Percentiles rank a stretch among this genome's conserved stretches.
Evolutionary conservation across 2,888 invertebrate species (phyloP).

Genomic region (Falcaria lacertinaria): DNA sequence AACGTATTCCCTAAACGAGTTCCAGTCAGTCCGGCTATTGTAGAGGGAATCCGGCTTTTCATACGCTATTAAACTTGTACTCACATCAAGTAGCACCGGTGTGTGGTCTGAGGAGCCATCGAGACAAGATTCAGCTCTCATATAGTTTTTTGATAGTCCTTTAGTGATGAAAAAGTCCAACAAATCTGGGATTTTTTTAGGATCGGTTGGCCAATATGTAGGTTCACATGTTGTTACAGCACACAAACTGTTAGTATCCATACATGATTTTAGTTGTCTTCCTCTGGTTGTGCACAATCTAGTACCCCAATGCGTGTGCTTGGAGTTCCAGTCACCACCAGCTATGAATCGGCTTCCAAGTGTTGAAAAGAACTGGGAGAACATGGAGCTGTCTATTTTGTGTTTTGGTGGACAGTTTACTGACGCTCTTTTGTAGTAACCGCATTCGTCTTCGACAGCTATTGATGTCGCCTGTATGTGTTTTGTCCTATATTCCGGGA

Average conservation of each 20-base stretch:
- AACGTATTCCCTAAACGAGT: conserved; percentile 9
- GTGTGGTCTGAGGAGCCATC: too few species aligned
- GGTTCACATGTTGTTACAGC: conserved; percentile 13
- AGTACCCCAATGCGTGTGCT: conserved; percentile 12
- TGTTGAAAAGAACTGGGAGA: background rate
- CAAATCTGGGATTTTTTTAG: conserved; percentile 14
- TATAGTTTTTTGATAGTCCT: background rate
- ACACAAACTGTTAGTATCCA: background rate
- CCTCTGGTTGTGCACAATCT: conserved; percentile 6
- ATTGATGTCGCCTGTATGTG: conserved; percentile 14
- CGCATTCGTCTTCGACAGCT: conserved; percentile 4
- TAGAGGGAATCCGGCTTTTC: background rate
- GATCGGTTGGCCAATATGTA: conserved; percentile 18
- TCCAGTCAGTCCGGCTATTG: conserved; percentile 18
- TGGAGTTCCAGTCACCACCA: conserved; percentile 19
- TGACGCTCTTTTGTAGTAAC: conserved; percentile 6
- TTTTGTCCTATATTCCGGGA: conserved; percentile 2
- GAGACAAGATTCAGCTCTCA: too few species aligned
- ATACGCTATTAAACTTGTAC: background rate
- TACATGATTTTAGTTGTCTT: conserved; percentile 3
- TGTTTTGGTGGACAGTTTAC: conserved; percentile 20
- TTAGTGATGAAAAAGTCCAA: conserved; percentile 15
- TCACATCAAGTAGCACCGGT: too few species aligned
- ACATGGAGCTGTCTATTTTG: conserved; percentile 5
- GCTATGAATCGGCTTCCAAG: conserved; percentile 7